These are phyloP conservation scores for Phalacrocorax brasilianus DNA, from an alignment of 2,113 vertebrate species.

Conservation along the genomic window DNA sequence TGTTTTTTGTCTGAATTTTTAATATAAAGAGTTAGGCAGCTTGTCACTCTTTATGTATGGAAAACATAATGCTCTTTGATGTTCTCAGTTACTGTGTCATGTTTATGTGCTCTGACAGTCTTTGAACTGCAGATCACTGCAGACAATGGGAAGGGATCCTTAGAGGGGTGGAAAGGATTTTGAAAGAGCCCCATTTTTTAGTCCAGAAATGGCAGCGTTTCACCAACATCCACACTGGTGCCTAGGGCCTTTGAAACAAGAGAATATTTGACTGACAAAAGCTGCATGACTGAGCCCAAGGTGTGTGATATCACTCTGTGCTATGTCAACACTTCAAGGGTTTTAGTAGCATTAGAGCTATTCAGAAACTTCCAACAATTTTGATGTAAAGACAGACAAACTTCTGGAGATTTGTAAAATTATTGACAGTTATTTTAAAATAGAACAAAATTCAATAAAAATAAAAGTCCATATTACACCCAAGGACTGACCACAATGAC, in stretches of 20 bases:
- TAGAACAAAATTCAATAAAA: background rate
- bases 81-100: constrained; percentile 64
- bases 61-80: constrained; percentile 67
- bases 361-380: background rate
- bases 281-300: background rate
- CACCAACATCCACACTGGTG: background rate
- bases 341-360: background rate
- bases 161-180: background rate
- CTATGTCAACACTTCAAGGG: background rate
- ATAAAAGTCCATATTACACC: background rate
- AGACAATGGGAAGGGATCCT: constrained; percentile 46
- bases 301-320: background rate
- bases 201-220: background rate
- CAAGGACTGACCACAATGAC: background rate
- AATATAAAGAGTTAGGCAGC: constrained; percentile 31
- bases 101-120: constrained; percentile 63
- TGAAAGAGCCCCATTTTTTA: background rate
- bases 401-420: background rate
- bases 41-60: constrained; percentile 52
- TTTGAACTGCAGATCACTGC: constrained; percentile 7
- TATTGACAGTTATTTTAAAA: constrained; percentile 5
- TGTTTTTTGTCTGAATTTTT: constrained; percentile 63
- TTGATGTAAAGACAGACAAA: background rate
- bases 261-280: background rate
- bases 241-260: background rate